phyloP scores from a whole-genome alignment of 2,888 invertebrate species.

The Antitype chi region DNA sequence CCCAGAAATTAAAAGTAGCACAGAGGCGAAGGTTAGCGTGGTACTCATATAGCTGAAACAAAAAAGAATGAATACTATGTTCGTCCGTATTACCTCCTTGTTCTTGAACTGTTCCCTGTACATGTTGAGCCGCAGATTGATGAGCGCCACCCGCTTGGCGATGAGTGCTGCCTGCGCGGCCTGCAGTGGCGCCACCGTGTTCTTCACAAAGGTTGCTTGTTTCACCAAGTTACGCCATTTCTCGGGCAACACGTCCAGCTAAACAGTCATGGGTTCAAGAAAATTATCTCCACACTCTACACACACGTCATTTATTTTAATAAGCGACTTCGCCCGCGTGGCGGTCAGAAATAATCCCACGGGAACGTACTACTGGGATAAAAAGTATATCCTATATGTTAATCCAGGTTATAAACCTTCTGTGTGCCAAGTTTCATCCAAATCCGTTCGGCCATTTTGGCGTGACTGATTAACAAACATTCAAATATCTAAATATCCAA shows the following conservation, averaged over 20 bases:
- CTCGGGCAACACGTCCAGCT: slow-evolving; percentile 95
- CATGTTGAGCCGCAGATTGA: slow-evolving; percentile 94
- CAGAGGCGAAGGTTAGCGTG: background rate
- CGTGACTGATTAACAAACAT: too few species aligned
- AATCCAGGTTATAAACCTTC: too few species aligned
- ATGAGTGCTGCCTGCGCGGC: slow-evolving; percentile 97
- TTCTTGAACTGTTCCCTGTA: slow-evolving; percentile 94
- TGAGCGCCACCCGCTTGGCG: slow-evolving; percentile 94
- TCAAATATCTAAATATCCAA: too few species aligned
- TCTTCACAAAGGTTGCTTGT: slow-evolving; percentile 95
- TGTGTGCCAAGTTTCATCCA: too few species aligned
- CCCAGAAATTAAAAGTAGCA: background rate
- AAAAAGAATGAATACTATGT: background rate
- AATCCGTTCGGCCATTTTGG: too few species aligned
- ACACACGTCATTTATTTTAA: too few species aligned
- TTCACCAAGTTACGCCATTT: slow-evolving; percentile 97
- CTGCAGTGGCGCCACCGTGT: slow-evolving; percentile 96
- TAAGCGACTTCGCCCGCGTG: too few species aligned
- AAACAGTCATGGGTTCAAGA: background rate
- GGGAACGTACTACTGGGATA: too few species aligned
- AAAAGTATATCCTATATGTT: too few species aligned
- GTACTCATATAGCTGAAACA: background rate
- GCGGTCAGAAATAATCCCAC: too few species aligned
- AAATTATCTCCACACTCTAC: background rate
- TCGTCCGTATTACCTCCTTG: slow-evolving; percentile 77